Evolutionary conservation across 2,888 invertebrate species (phyloP), one percentile per base, ranked within the genome.

Genomic region (Spodoptera littoralis): DNA sequence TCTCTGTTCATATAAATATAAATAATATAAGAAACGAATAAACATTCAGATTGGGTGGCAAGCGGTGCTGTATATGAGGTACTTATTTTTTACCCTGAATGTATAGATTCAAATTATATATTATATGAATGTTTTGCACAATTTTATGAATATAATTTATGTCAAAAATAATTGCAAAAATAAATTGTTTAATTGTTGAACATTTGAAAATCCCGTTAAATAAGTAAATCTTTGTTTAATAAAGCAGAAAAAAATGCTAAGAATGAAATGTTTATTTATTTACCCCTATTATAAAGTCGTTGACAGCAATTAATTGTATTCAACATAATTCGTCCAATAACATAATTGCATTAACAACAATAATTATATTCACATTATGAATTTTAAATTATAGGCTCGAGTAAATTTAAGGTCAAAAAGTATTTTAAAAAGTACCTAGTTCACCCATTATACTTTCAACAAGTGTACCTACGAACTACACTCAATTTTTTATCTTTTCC

Each of bases 371-470:
- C 48, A 12, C 27, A 36, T 59, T 53, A 72, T 61, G 48, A 60
- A 65, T 70, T 67, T 73, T 58, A 73, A 74, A 80, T 70, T 65
- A 64, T 55, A 65, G 50, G 22, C 62, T 54, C 36, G 43, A 63
- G 58, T 11, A 56, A 13, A 27, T 63, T 57, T 57, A 73, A 70
- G 59, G 65, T 60, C 58, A 73, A 66, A 75, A 74, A 59, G 30
- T 60, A 60, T 61, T 59, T 73, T 36, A 60, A 69, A 60, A 76
- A 60, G 61, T 58, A 60, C 45, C 49, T 63, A 60, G 66, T 65
- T 56, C 54, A 60, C 43, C 43, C 52, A 73, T 49, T 60, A 73
- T 43, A 57, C 61, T 79, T 66, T 76, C 62, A 63, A 70, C 24
- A 49, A 65, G 36, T 56, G 45, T 41, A 49, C 8, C 0, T 42